Conservation (phyloP, 1,140 invertebrate genomes). For the Galendromus occidentalis region DNA sequence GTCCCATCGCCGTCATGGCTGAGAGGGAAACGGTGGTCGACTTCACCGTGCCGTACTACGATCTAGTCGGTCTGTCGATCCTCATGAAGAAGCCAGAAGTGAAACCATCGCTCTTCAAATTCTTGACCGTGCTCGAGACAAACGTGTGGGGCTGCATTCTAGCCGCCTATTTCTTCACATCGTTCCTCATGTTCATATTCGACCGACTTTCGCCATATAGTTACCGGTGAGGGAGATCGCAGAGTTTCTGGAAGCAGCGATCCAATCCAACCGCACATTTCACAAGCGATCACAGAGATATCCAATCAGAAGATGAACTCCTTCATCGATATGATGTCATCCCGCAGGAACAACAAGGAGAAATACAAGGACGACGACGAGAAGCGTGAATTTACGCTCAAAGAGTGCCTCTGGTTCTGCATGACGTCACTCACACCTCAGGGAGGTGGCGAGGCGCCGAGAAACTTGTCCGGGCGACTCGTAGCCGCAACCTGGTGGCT, state of each 20-base stretch:
- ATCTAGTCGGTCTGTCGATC: conserved; percentile 79
- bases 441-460: conserved; percentile 84
- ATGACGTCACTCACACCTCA: conserved; percentile 94
- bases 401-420: conserved; percentile 95
- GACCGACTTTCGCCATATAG: conserved; percentile 90
- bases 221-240: conserved; percentile 30
- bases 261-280: not conserved
- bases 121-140: conserved; percentile 81
- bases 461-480: conserved; percentile 71
- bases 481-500: conserved; percentile 94
- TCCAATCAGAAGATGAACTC: too few species aligned
- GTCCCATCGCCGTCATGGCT: conserved; percentile 73
- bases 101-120: conserved; percentile 80
- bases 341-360: conserved; percentile 63
- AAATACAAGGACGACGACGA: conserved; percentile 84
- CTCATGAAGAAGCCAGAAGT: conserved; percentile 58
- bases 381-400: conserved; percentile 80
- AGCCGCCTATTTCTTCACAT: conserved; percentile 71
- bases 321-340: too few species aligned
- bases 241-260: too few species aligned
- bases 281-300: conserved; percentile 13
- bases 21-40: conserved; percentile 83
- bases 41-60: conserved; percentile 86
- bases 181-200: conserved; percentile 81
- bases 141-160: conserved; percentile 91